Percentiles rank a stretch among this genome's conserved stretches.
phyloP scores from a whole-genome alignment of 2,797 vertebrate species.

The Stomatorhinus walkeri region DNA sequence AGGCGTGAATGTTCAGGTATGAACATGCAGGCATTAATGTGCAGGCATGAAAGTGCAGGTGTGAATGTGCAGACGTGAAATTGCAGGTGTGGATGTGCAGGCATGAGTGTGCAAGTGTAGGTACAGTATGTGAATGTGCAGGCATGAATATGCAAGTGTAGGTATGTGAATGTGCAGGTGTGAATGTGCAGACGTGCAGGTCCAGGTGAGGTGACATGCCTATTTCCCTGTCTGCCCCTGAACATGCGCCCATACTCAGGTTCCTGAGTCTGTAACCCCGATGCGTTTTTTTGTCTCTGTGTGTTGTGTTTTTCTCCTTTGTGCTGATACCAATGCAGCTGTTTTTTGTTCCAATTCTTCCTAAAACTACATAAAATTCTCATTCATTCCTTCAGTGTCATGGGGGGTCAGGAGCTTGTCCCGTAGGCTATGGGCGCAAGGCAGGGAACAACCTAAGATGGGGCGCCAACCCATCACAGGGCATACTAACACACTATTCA shows the following conservation, averaged over 20 bases:
- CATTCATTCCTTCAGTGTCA: not conserved
- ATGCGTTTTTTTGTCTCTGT: not conserved
- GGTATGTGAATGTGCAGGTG: not conserved
- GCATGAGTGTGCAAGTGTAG: not conserved
- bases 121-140: not conserved
- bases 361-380: not conserved
- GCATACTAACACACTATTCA: too few relatives aligned
- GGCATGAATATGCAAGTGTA: not conserved
- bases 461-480: too few relatives aligned
- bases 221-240: not conserved
- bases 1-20: not conserved
- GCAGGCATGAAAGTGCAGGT: not conserved
- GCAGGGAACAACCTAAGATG: too few relatives aligned
- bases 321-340: not conserved
- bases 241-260: not conserved
- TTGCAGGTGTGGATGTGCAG: not conserved
- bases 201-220: not conserved
- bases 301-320: not conserved
- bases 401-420: too few relatives aligned
- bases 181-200: not conserved
- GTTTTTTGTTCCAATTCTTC: not conserved
- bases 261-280: not conserved
- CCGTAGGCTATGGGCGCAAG: too few relatives aligned
- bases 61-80: not conserved
- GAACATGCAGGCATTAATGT: not conserved